Evolutionary conservation across 2,797 vertebrate species (phyloP).

Genomic region (Melanotaenia boesemani): DNA sequence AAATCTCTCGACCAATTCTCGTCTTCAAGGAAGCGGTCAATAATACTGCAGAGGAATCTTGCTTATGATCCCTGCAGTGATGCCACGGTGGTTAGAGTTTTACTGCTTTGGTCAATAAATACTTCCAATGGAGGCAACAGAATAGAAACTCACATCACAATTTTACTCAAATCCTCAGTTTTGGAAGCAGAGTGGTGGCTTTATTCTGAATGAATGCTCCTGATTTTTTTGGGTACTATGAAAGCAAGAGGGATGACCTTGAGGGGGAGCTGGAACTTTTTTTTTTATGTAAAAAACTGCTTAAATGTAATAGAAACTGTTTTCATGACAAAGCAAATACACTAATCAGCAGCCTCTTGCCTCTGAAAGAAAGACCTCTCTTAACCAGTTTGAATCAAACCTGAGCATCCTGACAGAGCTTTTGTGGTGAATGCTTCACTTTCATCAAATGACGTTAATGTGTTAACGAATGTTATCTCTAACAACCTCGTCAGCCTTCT

Average conservation of each 20-base stretch:
- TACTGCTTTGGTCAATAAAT: constrained; percentile 1
- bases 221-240: neutral
- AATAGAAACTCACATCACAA: neutral
- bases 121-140: neutral
- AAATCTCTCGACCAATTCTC: constrained; percentile 10
- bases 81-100: neutral
- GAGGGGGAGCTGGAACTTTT: neutral
- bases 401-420: neutral
- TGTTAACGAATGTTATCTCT: too few relatives aligned
- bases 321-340: neutral
- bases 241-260: neutral
- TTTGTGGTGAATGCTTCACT: neutral
- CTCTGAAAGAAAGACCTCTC: neutral
- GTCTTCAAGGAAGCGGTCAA: neutral
- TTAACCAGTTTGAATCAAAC: neutral
- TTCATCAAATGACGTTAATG: too few relatives aligned
- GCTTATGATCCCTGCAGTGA: neutral
- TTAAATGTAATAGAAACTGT: neutral
- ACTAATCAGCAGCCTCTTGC: neutral
- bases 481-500: too few relatives aligned
- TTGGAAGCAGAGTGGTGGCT: neutral
- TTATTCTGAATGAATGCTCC: neutral
- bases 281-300: neutral
- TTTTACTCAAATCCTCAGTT: neutral
- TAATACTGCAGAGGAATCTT: neutral